These are phyloP conservation scores for Diarsia dahlii DNA, from an alignment of 2,888 invertebrate species.

Conservation along the genomic window DNA sequence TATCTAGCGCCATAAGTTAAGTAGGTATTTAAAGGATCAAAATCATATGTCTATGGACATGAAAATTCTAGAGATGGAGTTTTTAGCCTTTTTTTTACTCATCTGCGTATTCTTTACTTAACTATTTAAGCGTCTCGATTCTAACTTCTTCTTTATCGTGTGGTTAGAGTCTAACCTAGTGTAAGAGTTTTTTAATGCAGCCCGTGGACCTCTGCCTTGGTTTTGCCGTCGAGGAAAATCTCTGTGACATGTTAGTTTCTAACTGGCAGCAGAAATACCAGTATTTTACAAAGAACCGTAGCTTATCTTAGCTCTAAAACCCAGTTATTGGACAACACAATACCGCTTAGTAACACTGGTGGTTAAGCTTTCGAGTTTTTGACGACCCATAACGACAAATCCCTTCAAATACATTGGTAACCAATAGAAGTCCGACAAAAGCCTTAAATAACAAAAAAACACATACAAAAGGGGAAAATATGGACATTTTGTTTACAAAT, in stretches of 20 bases:
- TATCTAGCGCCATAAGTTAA: background rate
- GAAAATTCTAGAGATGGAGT: background rate
- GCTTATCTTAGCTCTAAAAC: background rate
- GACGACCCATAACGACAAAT: background rate
- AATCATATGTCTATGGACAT: background rate
- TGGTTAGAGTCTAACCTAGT: too few species aligned
- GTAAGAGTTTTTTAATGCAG: too few species aligned
- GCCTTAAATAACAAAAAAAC: background rate
- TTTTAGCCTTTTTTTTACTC: background rate
- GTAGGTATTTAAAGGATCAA: background rate
- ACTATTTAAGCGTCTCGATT: background rate
- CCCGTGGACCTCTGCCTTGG: too few species aligned
- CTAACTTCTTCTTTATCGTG: too few species aligned
- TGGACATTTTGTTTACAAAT: constrained; percentile 58
- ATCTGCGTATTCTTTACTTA: background rate
- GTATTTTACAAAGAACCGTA: too few species aligned
- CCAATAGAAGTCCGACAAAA: constrained; percentile 1
- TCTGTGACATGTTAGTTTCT: too few species aligned
- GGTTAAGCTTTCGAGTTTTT: background rate
- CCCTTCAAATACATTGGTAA: constrained; percentile 7
- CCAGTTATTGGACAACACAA: background rate
- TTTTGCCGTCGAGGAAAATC: too few species aligned
- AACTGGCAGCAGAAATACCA: too few species aligned
- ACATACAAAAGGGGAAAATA: constrained; percentile 38
- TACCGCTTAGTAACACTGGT: background rate